Evolutionary conservation across 2,888 invertebrate species (phyloP), one percentile per base, ranked within the genome.

Genomic region (Mythimna lalbum): DNA sequence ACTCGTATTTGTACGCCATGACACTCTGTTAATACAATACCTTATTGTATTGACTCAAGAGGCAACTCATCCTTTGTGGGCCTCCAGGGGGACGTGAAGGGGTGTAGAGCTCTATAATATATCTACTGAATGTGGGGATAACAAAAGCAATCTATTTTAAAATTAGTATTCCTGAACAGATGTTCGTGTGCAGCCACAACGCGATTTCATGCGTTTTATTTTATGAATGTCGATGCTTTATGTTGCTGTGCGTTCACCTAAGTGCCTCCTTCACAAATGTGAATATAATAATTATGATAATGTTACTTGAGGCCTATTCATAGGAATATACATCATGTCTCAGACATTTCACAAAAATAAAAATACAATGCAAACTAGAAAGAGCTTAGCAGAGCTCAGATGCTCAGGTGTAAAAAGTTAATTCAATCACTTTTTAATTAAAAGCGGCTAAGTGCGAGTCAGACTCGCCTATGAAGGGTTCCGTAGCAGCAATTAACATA

Each of bases 81-180:
- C 39, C 9, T 70, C 33, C 23, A 14, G 47, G 10, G 36, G 17
- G 61, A 31, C 21, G 19, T 39, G 12, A 27, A 49, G 63, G 69
- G 61, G 39, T 62, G 55, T 50, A 50, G 4, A 62, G 27, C 36
- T 59, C 33, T 31, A 27, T 62, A 75, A 56, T 67, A 57, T 60
- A 43, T 59, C 23, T 23, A 6, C 21, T 61, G 49, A 67, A 43
- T n/a, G 39, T 43, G 52, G 21, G 17, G 23, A 52, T 55, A 69
- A 56, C 65, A 69, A 65, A 65, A 59, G 73, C 50, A 62, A 73
- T 77, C 6, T 55, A 67, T 78, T 78, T 78, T 74, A 31, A 59
- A 68, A 78, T 52, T 12, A 60, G 57, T 69, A 39, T 74, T 70
- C 50, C 19, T 33, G 64, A 52, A 64, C 67, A 77, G 63, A 57